Percentiles rank a stretch among this genome's conserved stretches.
Conservation (phyloP, 1,140 invertebrate genomes). For the Antheraea mylitta region DNA sequence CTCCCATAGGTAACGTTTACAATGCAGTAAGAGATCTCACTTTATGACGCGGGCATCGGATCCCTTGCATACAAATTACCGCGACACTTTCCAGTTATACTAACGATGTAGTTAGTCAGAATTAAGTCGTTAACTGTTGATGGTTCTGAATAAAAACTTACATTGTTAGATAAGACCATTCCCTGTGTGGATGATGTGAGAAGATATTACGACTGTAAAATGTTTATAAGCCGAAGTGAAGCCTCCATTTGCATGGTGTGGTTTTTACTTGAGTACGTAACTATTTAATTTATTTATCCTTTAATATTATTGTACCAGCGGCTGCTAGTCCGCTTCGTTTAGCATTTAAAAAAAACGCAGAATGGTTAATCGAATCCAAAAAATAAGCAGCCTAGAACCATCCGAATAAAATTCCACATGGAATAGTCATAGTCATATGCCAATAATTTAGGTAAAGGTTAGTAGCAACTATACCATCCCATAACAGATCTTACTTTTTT, state of each 20-base stretch:
- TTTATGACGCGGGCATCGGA: conserved; percentile 47
- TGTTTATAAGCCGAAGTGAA: not conserved
- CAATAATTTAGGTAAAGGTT: no score
- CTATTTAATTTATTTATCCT: no score
- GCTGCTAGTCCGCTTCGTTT: no score
- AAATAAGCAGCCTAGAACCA: no score
- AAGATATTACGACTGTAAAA: not conserved
- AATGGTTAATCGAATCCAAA: no score
- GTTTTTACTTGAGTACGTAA: not conserved
- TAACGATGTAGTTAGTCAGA: conserved; percentile 39
- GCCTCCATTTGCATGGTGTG: not conserved
- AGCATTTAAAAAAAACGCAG: no score
- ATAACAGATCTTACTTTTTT: no score
- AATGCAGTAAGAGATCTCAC: conserved; percentile 46
- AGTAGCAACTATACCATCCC: no score
- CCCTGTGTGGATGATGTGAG: conserved; percentile 6
- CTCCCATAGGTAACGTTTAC: conserved; percentile 35
- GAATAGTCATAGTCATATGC: no score
- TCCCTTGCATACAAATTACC: conserved; percentile 56
- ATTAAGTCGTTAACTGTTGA: conserved; percentile 36
- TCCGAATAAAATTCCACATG: no score
- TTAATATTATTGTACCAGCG: no score
- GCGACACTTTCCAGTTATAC: conserved; percentile 52
- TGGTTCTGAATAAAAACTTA: conserved; percentile 34
- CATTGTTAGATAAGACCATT: conserved; percentile 23